These are phyloP conservation scores for Electrophaes corylata DNA, from an alignment of 2,888 invertebrate species.

Conservation along the genomic window DNA sequence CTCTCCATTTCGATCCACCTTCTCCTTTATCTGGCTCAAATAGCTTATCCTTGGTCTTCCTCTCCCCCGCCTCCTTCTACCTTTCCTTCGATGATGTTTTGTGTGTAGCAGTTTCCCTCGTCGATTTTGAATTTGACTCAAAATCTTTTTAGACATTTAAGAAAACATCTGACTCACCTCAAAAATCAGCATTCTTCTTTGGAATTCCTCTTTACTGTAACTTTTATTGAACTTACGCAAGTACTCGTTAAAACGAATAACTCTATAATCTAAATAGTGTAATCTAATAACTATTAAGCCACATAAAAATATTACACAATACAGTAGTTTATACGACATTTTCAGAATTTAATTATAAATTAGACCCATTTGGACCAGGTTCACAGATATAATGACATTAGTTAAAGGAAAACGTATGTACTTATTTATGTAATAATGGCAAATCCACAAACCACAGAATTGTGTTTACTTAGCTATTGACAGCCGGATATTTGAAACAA, in stretches of 20 bases:
- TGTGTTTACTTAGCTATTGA: too few relatives aligned
- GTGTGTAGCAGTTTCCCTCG: too few relatives aligned
- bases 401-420: not conserved
- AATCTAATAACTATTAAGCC: constrained; percentile 8
- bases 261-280: not conserved
- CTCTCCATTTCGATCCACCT: too few relatives aligned
- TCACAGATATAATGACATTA: not conserved
- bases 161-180: constrained; percentile 49
- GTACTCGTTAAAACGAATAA: constrained; percentile 38
- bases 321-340: constrained; percentile 12
- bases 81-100: too few relatives aligned
- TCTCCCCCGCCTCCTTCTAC: too few relatives aligned
- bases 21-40: too few relatives aligned
- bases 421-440: not conserved
- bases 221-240: constrained; percentile 45
- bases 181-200: constrained; percentile 43
- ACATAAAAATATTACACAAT: constrained; percentile 7
- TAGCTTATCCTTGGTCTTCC: too few relatives aligned
- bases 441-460: not conserved
- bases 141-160: too few relatives aligned
- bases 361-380: not conserved
- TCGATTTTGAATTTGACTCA: too few relatives aligned
- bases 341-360: not conserved
- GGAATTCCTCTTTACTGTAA: constrained; percentile 42
- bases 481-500: too few relatives aligned